Conservation (phyloP, 1,140 invertebrate species). For the Pissodes strobi region DNA sequence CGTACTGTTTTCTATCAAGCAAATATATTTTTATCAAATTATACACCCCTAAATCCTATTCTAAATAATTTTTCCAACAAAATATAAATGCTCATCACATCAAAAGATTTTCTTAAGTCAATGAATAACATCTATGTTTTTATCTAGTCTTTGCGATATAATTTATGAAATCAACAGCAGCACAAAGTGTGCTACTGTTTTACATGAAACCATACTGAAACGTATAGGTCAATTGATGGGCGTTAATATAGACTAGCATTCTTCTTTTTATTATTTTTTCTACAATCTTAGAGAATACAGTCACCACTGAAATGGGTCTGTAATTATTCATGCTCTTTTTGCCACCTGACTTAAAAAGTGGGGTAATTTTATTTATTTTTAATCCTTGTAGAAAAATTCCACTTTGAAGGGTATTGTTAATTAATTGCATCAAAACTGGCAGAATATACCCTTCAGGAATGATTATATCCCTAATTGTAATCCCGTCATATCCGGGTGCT, state of each 20-base stretch:
- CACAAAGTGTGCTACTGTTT: conserved; percentile 1
- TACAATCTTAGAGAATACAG: not conserved
- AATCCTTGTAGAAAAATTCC: conserved; percentile 2
- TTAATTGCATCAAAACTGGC: not conserved
- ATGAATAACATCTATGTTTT: no score
- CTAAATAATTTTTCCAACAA: no score
- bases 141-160: not conserved
- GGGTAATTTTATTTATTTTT: not conserved
- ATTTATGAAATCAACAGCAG: not conserved
- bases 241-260: not conserved
- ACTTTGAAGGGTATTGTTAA: not conserved
- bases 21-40: not conserved
- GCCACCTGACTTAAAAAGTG: not conserved
- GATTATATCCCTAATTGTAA: not conserved
- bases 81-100: no score
- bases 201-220: conserved; percentile 2
- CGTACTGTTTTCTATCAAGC: not conserved
- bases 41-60: not conserved
- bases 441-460: not conserved
- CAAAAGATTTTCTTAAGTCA: not conserved
- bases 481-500: not conserved
- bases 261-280: conserved; percentile 1
- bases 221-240: not conserved
- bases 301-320: not conserved
- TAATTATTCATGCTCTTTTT: not conserved